Base-by-base conservation (phyloP, 2,113 vertebrate genomes). In the Hypomesus transpacificus region DNA sequence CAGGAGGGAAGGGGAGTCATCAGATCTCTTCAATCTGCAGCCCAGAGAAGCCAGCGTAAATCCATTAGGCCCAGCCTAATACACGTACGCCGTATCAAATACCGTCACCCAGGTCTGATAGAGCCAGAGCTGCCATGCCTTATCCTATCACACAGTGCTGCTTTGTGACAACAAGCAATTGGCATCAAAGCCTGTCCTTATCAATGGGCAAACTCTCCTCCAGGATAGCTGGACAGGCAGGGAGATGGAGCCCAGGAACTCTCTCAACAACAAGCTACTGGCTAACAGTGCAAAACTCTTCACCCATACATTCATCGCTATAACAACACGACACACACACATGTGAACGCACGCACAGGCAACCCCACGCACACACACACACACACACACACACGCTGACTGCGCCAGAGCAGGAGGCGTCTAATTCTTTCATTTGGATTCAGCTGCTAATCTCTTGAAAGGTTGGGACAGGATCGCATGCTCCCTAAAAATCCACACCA, bases 401-500 rank as follows among this genome's bases (percentile, higher is more conserved):
- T 79, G 69, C 60, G 75, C 75, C 71, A 67, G 73, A 66, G 78
- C 73, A 79, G 71, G 73, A 85, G 74, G 79, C 31, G 65, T 80
- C 68, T 86, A 86, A 88, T 90, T 78, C 81, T 78, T 86, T 77
- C 17, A 54, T 82, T 85, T 58, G 66, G 70, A 84, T 87, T 86
- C 76, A 75, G 69, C 66, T 39, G 78, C 77, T 87, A 86, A 90
- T 90, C 87, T 85, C 65, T 66, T 78, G 76, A 80, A 85, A 83
- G 67, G 81, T 81, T 84, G 78, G 70, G 66, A 76, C 82, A 69
- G 59, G 83, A 72, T 75, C 75, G 69, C 66, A 70, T 71, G 76
- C 71, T 75, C 39, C 34, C 65, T 70, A 69, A 79, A 85, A 85
- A 88, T 81, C 54, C 74, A 71, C 71, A 78, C 75, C 80, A 85